Evolutionary conservation across 2,797 vertebrate genomes (phyloP).

Genomic region (Enteromius trimaculatus): DNA sequence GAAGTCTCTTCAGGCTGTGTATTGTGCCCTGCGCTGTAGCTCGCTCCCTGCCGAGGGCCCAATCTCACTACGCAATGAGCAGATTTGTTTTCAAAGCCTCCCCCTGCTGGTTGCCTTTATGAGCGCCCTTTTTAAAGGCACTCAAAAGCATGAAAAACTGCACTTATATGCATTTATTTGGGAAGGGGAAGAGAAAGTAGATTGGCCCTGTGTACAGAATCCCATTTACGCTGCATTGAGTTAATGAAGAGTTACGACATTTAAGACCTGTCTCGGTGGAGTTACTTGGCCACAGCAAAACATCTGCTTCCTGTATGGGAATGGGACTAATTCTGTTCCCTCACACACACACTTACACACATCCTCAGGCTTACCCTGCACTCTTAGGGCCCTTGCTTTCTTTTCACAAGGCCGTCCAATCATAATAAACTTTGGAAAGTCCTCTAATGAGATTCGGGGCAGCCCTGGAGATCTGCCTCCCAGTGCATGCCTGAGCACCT

Average conservation of each 20-base stretch:
- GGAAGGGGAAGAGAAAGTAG: conserved; percentile 71
- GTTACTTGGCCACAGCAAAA: conserved; percentile 60
- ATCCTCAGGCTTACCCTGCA: conserved; percentile 47
- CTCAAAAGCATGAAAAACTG: conserved; percentile 61
- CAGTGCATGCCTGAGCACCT: conserved; percentile 54
- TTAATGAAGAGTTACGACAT: conserved; percentile 43
- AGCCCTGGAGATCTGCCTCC: conserved; percentile 52
- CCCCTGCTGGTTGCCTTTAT: conserved; percentile 57
- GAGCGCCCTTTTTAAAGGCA: conserved; percentile 56
- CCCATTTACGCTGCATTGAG: conserved; percentile 48
- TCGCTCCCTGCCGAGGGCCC: conserved; percentile 47
- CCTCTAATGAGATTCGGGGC: conserved; percentile 61
- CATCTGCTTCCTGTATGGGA: conserved; percentile 66
- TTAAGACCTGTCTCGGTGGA: conserved; percentile 58
- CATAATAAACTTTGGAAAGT: conserved; percentile 62
- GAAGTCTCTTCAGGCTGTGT: conserved; percentile 53
- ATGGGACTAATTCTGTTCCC: conserved; percentile 60
- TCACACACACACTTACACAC: conserved; percentile 35
- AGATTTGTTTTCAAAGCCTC: conserved; percentile 64
- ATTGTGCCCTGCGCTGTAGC: conserved; percentile 27
- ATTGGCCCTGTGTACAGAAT: conserved; percentile 51
- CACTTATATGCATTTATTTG: conserved; percentile 65
- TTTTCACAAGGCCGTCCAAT: conserved; percentile 57
- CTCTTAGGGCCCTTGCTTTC: conserved; percentile 48
- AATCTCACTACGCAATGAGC: conserved; percentile 53